phyloP scores from a whole-genome alignment of 64 coral and sea anemone genomes.

The Pocillopora verrucosa region DNA sequence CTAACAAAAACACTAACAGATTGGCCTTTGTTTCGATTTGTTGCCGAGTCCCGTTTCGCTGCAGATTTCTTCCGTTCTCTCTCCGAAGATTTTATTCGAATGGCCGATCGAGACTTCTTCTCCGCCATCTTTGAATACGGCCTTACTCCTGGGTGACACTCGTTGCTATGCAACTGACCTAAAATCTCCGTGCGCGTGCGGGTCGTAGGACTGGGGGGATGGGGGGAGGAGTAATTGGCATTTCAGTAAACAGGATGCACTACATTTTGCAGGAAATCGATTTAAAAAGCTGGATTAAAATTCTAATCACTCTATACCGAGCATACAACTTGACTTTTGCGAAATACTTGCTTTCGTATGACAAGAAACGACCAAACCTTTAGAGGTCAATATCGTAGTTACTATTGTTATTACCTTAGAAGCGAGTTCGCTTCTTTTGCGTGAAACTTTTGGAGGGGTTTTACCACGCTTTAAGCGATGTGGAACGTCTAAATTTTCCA shows the following conservation, averaged over 20 bases:
- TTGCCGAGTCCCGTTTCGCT: conserved; percentile 31
- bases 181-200: not conserved
- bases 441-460: not conserved
- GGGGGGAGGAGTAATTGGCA: not conserved
- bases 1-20: not conserved
- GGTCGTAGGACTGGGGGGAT: not conserved
- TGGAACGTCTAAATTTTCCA: conserved; percentile 8
- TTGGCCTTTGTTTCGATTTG: conserved; percentile 9
- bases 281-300: too few relatives aligned
- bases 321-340: too few relatives aligned
- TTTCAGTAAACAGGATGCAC: too few relatives aligned
- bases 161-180: conserved; percentile 62
- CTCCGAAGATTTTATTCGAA: conserved; percentile 69
- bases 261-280: too few relatives aligned
- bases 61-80: conserved; percentile 59
- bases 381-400: too few relatives aligned
- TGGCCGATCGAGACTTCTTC: conserved; percentile 66
- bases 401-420: not conserved
- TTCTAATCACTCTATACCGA: too few relatives aligned
- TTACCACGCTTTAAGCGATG: not conserved
- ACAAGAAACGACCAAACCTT: too few relatives aligned
- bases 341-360: too few relatives aligned
- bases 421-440: not conserved
- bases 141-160: not conserved
- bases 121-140: conserved; percentile 60